Evolutionary conservation across 1,140 invertebrate species (phyloP).

Genomic region (Bombus sylvicola): DNA sequence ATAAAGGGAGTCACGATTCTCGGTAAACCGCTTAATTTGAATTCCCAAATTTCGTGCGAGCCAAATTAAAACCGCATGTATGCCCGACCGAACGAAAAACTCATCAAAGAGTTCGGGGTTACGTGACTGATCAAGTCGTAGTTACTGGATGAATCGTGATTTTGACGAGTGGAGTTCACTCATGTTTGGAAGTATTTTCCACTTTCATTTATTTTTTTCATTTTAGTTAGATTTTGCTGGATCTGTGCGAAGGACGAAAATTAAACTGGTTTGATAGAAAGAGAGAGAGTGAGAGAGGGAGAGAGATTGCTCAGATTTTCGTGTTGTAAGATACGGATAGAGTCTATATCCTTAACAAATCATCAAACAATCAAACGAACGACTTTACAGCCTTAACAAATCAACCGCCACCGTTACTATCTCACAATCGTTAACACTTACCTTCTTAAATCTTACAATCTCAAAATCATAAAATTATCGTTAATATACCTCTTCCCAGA

Average conservation of each 20-base stretch:
- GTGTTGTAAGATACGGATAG: neutral
- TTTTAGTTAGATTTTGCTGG: too few species aligned
- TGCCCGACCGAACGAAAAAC: neutral
- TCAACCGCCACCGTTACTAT: too few species aligned
- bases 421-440: neutral
- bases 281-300: neutral
- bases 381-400: too few species aligned
- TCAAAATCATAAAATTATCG: neutral
- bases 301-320: neutral
- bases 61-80: conserved; percentile 25
- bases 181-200: neutral
- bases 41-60: conserved; percentile 6
- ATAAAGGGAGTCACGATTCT: neutral
- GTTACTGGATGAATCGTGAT: neutral
- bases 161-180: neutral
- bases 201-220: neutral
- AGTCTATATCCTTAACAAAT: too few species aligned
- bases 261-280: neutral
- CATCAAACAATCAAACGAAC: too few species aligned
- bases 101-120: neutral
- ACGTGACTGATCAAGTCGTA: neutral
- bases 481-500: neutral
- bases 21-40: conserved; percentile 21
- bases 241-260: neutral
- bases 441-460: too few species aligned